Conservation (phyloP, 2,888 invertebrate genomes). For the Phengaris alcon region DNA sequence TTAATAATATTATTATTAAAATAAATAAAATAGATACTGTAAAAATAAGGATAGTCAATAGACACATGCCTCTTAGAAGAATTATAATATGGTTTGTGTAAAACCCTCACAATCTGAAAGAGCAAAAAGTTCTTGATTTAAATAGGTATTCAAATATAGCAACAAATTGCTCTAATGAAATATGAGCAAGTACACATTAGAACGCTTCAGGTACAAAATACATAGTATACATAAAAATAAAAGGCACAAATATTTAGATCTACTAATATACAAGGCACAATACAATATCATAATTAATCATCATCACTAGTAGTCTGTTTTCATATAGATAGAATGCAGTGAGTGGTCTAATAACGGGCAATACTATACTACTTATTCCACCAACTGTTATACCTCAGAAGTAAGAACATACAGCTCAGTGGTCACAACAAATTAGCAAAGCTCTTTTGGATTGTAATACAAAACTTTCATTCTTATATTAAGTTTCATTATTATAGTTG, state of each 20-base stretch:
- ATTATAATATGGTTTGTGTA: background rate
- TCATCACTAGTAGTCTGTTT: constrained; percentile 35
- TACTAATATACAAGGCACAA: constrained; percentile 71
- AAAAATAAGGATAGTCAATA: background rate
- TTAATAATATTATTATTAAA: background rate
- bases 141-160: too few species aligned
- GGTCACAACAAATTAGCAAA: too few species aligned
- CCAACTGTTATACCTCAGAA: too few species aligned
- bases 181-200: constrained; percentile 32
- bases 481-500: too few species aligned
- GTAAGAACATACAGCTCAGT: too few species aligned
- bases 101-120: background rate
- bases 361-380: too few species aligned
- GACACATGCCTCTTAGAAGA: background rate
- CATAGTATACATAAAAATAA: constrained; percentile 61
- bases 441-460: too few species aligned
- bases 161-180: too few species aligned
- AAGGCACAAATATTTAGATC: constrained; percentile 72
- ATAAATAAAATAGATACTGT: background rate
- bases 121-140: background rate
- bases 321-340: background rate
- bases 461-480: too few species aligned
- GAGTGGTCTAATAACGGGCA: too few species aligned
- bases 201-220: constrained; percentile 68
- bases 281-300: constrained; percentile 58